Evolutionary conservation across 2,888 invertebrate genomes (phyloP).

Genomic region (Hirtodrosophila trivittata): DNA sequence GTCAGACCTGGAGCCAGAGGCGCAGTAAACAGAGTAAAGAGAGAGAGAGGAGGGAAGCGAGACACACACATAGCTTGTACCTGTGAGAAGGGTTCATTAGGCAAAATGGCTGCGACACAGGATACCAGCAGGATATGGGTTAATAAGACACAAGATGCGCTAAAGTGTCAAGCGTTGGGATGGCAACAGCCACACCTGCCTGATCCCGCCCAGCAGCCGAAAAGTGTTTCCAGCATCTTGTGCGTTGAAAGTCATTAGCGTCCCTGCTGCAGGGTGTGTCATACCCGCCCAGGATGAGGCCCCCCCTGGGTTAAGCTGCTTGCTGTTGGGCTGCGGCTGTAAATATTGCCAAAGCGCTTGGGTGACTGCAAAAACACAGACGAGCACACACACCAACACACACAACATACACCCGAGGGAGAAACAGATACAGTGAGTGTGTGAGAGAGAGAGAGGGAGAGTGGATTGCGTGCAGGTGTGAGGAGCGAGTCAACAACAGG

Average conservation of each 20-base stretch:
- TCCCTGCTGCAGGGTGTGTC: conserved; percentile 35
- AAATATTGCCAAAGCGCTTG: conserved; percentile 53
- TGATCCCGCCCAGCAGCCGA: background rate
- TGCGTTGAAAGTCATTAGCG: conserved; percentile 69
- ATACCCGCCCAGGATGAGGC: conserved; percentile 40
- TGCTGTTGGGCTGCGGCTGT: conserved; percentile 16
- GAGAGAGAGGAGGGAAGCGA: background rate
- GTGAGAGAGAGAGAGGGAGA: background rate
- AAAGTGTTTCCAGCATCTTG: conserved; percentile 57
- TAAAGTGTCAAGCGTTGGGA: conserved; percentile 46
- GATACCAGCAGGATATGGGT: conserved; percentile 67
- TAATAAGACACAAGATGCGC: conserved; percentile 70
- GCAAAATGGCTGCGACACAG: conserved; percentile 54
- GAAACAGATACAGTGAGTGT: too few relatives aligned
- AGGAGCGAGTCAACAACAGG: conserved; percentile 61
- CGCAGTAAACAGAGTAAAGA: background rate
- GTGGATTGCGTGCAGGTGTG: conserved; percentile 14
- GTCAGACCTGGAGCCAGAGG: background rate
- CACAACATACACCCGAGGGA: conserved; percentile 28
- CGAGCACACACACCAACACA: conserved; percentile 26
- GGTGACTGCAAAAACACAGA: conserved; percentile 43
- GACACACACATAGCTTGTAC: conserved; percentile 13
- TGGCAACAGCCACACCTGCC: conserved; percentile 2
- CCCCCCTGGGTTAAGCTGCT: background rate
- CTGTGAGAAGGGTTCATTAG: conserved; percentile 70